A percentile compares a stretch with the other conserved stretches of the same genome.
Evolutionary conservation across 2,113 vertebrate genomes (phyloP).

Genomic region (Chaenocephalus aceratus): DNA sequence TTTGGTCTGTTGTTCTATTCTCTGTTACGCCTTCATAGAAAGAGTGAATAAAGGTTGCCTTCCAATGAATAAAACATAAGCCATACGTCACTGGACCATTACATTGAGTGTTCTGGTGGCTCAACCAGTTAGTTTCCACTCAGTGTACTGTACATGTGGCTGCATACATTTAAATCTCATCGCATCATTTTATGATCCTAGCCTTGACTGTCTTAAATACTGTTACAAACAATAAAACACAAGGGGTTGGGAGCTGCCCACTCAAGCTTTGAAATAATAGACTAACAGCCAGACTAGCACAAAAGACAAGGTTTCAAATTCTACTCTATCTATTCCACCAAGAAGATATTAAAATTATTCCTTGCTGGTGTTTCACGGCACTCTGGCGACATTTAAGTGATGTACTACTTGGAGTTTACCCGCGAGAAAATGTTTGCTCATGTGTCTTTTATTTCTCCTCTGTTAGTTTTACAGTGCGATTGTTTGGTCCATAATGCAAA

Average conservation of each 20-base stretch:
- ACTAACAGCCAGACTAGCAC: constrained; percentile 44
- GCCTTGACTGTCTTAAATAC: constrained; percentile 57
- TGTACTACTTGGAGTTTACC: constrained; percentile 55
- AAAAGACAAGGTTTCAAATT: constrained; percentile 45
- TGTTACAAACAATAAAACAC: constrained; percentile 58
- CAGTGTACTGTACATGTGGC: constrained; percentile 73
- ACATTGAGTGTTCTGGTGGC: constrained; percentile 76
- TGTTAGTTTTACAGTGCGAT: constrained; percentile 58
- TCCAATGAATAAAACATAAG: constrained; percentile 81
- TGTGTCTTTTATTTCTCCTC: constrained; percentile 63
- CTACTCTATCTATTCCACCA: constrained; percentile 35
- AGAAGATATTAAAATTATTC: constrained; percentile 64
- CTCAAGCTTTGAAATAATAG: constrained; percentile 63
- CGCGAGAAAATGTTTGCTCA: constrained; percentile 63
- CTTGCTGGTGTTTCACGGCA: constrained; percentile 46
- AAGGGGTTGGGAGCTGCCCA: constrained; percentile 43
- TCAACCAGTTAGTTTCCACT: constrained; percentile 72
- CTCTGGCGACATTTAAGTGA: constrained; percentile 47
- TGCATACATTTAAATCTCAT: constrained; percentile 71
- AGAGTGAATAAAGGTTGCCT: constrained; percentile 74
- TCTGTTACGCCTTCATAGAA: constrained; percentile 71
- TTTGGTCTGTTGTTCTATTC: constrained; percentile 58
- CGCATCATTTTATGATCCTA: constrained; percentile 54
- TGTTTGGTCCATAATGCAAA: constrained; percentile 58
- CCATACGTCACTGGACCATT: constrained; percentile 76